A percentile compares a stretch with the other conserved stretches of the same genome.
Conservation (phyloP, 2,797 vertebrate genomes). For the Sus cebifrons region DNA sequence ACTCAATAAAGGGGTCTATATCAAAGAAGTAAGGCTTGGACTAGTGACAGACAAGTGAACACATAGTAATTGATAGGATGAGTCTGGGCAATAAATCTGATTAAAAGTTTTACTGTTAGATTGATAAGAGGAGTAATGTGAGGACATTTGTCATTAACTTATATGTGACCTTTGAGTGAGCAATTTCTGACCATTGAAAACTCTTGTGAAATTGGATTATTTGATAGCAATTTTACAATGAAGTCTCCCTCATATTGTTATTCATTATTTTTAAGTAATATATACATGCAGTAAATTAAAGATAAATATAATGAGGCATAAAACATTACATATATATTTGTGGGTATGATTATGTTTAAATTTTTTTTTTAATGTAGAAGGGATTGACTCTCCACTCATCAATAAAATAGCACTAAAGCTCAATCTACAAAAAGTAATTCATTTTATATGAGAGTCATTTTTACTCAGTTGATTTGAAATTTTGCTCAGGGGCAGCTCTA, state of each 20-base stretch:
- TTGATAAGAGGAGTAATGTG: neutral
- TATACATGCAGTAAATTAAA: neutral
- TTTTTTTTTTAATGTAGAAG: neutral
- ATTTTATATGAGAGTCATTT: neutral
- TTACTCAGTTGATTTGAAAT: neutral
- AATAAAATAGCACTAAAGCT: conserved; percentile 17
- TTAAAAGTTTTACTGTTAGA: neutral
- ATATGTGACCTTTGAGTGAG: neutral
- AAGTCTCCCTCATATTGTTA: neutral
- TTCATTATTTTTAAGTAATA: neutral
- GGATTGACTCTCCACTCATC: neutral
- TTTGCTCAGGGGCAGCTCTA: neutral
- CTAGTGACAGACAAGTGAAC: neutral
- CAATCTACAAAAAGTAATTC: neutral
- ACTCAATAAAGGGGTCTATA: neutral
- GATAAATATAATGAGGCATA: neutral
- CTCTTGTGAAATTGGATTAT: neutral
- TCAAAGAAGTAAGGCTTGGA: neutral
- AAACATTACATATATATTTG: neutral
- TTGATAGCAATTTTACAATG: neutral
- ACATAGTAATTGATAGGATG: neutral
- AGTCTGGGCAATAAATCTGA: neutral
- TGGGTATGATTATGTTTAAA: neutral
- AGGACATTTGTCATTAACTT: neutral
- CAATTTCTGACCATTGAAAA: neutral